Evolutionary conservation across 2,797 vertebrate species (phyloP), one percentile per base, ranked within the genome.

Genomic region (Rhynchotus rufescens): DNA sequence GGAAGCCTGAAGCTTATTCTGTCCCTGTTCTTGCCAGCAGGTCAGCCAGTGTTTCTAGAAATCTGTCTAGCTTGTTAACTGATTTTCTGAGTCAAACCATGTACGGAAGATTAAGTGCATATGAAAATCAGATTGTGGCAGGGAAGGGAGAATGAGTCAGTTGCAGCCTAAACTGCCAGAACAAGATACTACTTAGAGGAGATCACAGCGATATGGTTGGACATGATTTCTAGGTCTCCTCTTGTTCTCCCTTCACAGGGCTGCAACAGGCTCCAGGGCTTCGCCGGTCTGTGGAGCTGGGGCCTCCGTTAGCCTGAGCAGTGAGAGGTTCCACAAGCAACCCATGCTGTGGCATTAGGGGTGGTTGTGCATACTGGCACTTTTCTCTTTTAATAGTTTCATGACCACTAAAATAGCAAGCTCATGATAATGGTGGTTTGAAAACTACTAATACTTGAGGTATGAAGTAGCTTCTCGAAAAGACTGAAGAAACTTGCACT

Each of bases 11-110:
- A 61, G 61, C 9, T 61, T 54, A 34, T 34, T 21, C 30, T 42
- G 2, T 17, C 23, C 36, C 32, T 0, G 1, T 38, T 45, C 44
- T 28, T 44, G 28, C 1, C 1, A 38, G 51, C 12, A 71, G 59
- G 26, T 38, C 59, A 77, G 44, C n/a, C 51, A 42, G 15, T 5
- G 40, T 73, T 42, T 36, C 57, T 54, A 79, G 68, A 56, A 42
- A 49, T 36, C 20, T 16, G 4, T 19, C 40, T 23, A 2, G n/a
- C 22, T 62, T n/a, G 28, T 54, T 72, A 56, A 40, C 47, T 16
- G 40, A 22, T 19, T 40, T 76, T 62, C 34, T 5, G 25, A 79
- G 40, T 56, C 47, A 89, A 56, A 28, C 21, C 21, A 7, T 3
- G 30, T 9, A 12, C 34, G 42, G 67, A 61, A 89, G 47, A 61